Evolutionary conservation across 2,113 vertebrate genomes (phyloP), one percentile per base, ranked within the genome.

Genomic region (Nothobranchius furzeri): DNA sequence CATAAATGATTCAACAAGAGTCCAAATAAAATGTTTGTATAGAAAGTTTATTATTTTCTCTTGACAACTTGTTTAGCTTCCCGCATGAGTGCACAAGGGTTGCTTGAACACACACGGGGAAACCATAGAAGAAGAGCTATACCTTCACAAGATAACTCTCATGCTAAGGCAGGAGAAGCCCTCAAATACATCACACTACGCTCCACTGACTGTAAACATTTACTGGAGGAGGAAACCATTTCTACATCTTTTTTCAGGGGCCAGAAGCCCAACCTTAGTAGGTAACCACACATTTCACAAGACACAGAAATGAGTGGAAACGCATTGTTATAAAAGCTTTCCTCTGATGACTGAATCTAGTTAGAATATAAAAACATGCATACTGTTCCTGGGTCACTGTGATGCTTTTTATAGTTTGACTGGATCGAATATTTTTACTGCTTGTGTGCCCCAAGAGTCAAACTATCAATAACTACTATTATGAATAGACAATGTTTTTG

Each of bases 361-460:
- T 30, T 30, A 48, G n/a, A 13, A 42, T 50, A 12, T 59, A 53
- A 75, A 59, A 59, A 53, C 49, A 64, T 40, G 48, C 37, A 70
- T 63, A 42, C 30, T 9, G n/a, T 51, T 35, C 48, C 54, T 42
- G 15, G 11, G 30, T 74, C 45, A 43, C n/a, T 76, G 35, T 69
- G 10, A 67, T 60, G 61, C 47, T 68, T 54, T 70, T 71, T 51
- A 80, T 66, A 75, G 60, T 17, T 45, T 51, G 42, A 42, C 51
- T 65, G 47, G 37, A 47, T 63, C 48, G 20, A 24, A 55, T 65
- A 65, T 67, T 64, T 70, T 69, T 63, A 60, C 47, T 48, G 43
- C 59, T 43, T 14, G 30, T 51, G 6, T 11, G 37, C 48, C 45
- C 12, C 12, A 63, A 46, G 46, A 60, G 5, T 55, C 54, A 36